Evolutionary conservation across 2,113 vertebrate genomes (phyloP).

Genomic region (Mormoops blainvillei): DNA sequence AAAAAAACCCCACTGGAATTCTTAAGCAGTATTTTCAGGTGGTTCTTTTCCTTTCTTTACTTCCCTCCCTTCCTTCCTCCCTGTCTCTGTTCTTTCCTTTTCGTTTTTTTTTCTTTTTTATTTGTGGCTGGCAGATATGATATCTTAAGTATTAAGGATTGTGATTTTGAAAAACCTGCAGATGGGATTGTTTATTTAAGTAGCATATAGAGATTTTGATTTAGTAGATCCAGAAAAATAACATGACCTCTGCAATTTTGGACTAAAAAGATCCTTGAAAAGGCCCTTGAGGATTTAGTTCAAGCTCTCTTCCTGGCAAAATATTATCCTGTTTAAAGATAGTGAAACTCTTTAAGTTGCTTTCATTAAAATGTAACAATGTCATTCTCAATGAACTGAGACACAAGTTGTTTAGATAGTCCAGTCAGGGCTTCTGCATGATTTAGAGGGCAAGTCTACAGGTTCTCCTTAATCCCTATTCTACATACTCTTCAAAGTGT

Average conservation of each 20-base stretch:
- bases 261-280: slow-evolving; percentile 1
- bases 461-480: background rate
- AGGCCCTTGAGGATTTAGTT: background rate
- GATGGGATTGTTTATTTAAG: background rate
- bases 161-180: background rate
- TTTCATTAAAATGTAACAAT: background rate
- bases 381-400: slow-evolving; percentile 3
- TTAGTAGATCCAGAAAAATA: background rate
- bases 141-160: background rate
- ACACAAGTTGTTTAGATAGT: background rate
- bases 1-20: background rate
- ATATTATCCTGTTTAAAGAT: background rate
- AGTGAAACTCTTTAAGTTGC: background rate
- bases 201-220: background rate
- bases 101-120: background rate
- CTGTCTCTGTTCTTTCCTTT: rapidly evolving
- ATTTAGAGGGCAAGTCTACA: background rate
- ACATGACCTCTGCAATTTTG: background rate
- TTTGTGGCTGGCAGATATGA: background rate
- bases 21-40: background rate
- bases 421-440: background rate
- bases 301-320: background rate
- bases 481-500: background rate
- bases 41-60: background rate
- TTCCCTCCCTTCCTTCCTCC: rapidly evolving